Base-by-base conservation (phyloP, 2,113 vertebrate genomes). In the Nymphicus hollandicus region DNA sequence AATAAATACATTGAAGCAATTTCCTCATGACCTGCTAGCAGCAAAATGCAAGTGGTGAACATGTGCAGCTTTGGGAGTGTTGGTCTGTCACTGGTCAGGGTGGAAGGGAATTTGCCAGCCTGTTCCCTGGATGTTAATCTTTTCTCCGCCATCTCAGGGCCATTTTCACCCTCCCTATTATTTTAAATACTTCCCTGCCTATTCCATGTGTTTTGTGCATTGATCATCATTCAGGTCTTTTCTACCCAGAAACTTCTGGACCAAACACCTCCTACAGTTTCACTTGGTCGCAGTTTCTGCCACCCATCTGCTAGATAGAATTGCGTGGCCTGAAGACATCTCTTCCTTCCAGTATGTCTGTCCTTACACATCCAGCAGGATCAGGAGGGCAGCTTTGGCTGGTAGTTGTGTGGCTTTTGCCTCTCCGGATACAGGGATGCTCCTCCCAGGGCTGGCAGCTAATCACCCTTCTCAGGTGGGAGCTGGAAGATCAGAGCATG, bases 1-100 rank as follows among this genome's bases (percentile, higher is more conserved):
- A 72, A 41, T 82, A 96, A 97, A 96, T 91, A 93, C 95, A 97
- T 95, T 81, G 95, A 94, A 97, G 88, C 94, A 73, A 95, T 98
- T 97, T 96, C 97, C 96, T 94, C 69, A 52, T 96, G 96, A 96
- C 92, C 97, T 92, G 91, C 89, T 95, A 88, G 95, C 89, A 89
- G 90, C 58, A 87, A 91, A 96, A 93, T 90, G 88, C 88, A 96
- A 87, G 97, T 88, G n/a, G 60, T 39, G 78, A 95, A 96, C 93
- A 96, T 33, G 41, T 77, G 77, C 87, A 88, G 73, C 1, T 0
- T 3, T 55, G 87, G 89, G 85, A 89, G 71, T 44, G 79, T 82
- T 95, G 92, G 82, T n/a, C 92, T 86, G 88, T 70, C 95, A 82
- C 89, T 76, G 44, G 76, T 24, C 53, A 49, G 39, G 27, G 29